Conservation (phyloP, 2,797 vertebrate genomes). For the Poeciliopsis turneri region DNA sequence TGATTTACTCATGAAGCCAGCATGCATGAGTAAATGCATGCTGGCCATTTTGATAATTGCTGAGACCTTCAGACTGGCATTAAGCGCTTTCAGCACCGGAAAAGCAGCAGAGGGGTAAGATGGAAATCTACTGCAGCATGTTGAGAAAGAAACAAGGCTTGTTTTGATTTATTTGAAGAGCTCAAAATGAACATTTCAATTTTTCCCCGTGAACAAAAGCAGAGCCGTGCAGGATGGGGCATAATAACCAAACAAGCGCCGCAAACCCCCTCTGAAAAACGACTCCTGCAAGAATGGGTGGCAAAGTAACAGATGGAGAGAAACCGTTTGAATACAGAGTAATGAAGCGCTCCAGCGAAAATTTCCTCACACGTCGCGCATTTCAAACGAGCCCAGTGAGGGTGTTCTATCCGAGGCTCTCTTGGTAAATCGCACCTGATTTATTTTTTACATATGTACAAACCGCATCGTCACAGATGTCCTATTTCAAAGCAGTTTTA, state of each 20-base stretch:
- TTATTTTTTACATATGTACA: constrained; percentile 52
- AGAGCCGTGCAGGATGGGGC: constrained; percentile 62
- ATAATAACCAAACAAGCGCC: constrained; percentile 73
- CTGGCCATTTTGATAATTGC: constrained; percentile 75
- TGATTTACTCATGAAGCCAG: constrained; percentile 66
- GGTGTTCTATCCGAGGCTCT: constrained; percentile 60
- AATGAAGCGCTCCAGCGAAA: constrained; percentile 65
- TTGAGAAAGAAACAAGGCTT: constrained; percentile 71
- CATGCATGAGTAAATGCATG: too few species aligned
- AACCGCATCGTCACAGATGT: constrained; percentile 32
- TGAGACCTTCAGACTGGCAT: constrained; percentile 65
- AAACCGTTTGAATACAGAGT: constrained; percentile 67
- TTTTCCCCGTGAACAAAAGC: constrained; percentile 51
- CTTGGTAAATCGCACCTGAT: constrained; percentile 59
- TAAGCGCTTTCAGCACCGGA: constrained; percentile 55
- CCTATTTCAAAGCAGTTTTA: constrained; percentile 33
- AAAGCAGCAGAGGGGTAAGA: constrained; percentile 47
- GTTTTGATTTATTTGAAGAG: constrained; percentile 63
- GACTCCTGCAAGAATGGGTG: constrained; percentile 65
- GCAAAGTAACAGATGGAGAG: constrained; percentile 74
- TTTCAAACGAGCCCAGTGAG: constrained; percentile 60
- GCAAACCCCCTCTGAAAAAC: constrained; percentile 66
- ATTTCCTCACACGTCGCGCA: constrained; percentile 52
- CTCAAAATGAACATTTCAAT: constrained; percentile 63
- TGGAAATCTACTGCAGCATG: constrained; percentile 63